Evolutionary conservation across 1,140 invertebrate genomes (phyloP), one percentile per base, ranked within the genome.

Genomic region (Plutomurus gul): DNA sequence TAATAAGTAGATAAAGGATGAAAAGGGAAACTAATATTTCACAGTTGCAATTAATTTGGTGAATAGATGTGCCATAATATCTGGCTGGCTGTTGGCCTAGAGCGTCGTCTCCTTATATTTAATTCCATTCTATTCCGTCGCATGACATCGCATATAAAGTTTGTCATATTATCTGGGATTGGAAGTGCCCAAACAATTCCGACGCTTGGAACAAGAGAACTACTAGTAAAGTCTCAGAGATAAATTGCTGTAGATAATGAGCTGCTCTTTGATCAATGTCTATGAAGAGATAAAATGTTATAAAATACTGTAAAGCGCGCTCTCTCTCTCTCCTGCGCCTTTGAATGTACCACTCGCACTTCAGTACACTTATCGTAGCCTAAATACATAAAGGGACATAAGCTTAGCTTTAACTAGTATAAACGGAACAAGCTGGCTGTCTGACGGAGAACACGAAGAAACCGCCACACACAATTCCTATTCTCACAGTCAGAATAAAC

Each of bases 1-100:
- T 65, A 65, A 65, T 65, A 65, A 65, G 56, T 33, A 65, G 56
- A 65, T 65, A 65, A 65, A 65, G 56, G 25, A 65, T 65, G 56
- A 65, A 30, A 65, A 65, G 27, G 56, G 56, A 25, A 65, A 65
- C 56, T 33, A 65, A 65, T 65, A 65, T 65, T 65, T 65, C 56
- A 65, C 56, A 33, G 56, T 65, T 13, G 56, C 56, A 65, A 65
- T 65, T 65, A 65, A 65, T 65, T 65, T 65, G 27, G 56, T 33
- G 27, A 65, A 65, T 65, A 65, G 56, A 25, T 30, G 56, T 65
- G 25, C 27, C 56, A 65, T 30, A 65, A 65, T 30, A 43, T 65
- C 36, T 65, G 27, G 56, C 56, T 27, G 56, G 56, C n/a, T n/a
- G n/a, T n/a, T 36, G 36, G 51, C 51, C 51, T 27, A 60, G 27